Conservation (phyloP, 2,888 invertebrate genomes). For the Embidobia sp. region DNA sequence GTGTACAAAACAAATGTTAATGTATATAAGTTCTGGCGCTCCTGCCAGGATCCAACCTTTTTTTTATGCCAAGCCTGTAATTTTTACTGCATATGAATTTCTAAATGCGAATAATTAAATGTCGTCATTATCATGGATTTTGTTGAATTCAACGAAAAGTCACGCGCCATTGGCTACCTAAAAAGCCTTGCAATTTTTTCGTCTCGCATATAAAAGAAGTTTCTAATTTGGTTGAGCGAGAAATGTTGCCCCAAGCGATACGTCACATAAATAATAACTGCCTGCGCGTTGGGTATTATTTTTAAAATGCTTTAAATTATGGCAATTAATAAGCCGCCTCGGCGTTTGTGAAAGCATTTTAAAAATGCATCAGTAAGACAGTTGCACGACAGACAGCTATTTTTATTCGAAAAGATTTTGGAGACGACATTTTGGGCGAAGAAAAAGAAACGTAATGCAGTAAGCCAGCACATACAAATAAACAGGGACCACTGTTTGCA, state of each 20-base stretch:
- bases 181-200: too few species aligned
- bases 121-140: too few species aligned
- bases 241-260: conserved; percentile 21
- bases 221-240: conserved; percentile 24
- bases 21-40: too few species aligned
- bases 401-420: conserved; percentile 54
- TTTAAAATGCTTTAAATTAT: conserved; percentile 48
- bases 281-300: conserved; percentile 26
- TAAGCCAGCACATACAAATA: conserved; percentile 53
- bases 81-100: too few species aligned
- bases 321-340: conserved; percentile 45
- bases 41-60: too few species aligned
- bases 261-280: conserved; percentile 50
- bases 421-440: conserved; percentile 32
- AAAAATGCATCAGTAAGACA: conserved; percentile 45
- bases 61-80: too few species aligned
- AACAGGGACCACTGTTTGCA: conserved; percentile 55
- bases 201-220: too few species aligned
- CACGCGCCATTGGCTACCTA: too few species aligned
- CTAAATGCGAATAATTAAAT: too few species aligned
- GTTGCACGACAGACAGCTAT: conserved; percentile 46
- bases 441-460: conserved; percentile 39
- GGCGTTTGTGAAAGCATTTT: conserved; percentile 47
- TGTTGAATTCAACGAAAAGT: too few species aligned
- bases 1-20: too few species aligned